Conservation (phyloP, 2,113 vertebrate species). For the Anoura caudifer region DNA sequence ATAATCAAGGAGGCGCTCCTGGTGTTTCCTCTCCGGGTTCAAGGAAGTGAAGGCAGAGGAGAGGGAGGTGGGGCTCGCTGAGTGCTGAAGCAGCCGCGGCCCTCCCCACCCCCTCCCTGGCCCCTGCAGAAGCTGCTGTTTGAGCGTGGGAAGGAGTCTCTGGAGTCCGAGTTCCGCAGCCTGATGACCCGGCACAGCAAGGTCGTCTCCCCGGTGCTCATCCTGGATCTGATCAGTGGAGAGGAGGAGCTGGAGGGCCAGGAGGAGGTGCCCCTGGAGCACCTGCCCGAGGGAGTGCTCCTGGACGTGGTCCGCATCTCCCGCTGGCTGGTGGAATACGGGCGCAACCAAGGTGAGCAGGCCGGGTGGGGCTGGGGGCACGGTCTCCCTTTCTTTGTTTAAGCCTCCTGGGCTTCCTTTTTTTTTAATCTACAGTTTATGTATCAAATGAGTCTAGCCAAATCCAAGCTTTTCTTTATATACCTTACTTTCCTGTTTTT, state of each 20-base stretch:
- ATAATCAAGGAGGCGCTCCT: not conserved
- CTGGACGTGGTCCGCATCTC: slow-evolving; percentile 94
- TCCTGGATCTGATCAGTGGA: slow-evolving; percentile 91
- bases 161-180: slow-evolving; percentile 95
- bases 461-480: not conserved
- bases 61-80: not conserved
- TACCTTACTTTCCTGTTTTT: not conserved
- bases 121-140: slow-evolving; percentile 91
- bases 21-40: not conserved
- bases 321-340: slow-evolving; percentile 95
- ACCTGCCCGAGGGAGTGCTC: slow-evolving; percentile 91
- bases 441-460: not conserved
- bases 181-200: slow-evolving; percentile 95
- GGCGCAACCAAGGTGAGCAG: slow-evolving; percentile 92
- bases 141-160: slow-evolving; percentile 94
- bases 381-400: not conserved
- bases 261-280: slow-evolving; percentile 92
- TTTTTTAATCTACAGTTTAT: not conserved
- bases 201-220: slow-evolving; percentile 92
- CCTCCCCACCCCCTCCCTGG: not conserved
- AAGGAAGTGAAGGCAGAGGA: not conserved
- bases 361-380: not conserved
- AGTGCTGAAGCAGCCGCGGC: rapidly evolving
- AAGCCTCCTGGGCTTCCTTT: not conserved
- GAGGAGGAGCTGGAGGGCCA: slow-evolving; percentile 94